Base-by-base conservation (phyloP, 2,888 invertebrate species). In the Cephus pygmeus region DNA sequence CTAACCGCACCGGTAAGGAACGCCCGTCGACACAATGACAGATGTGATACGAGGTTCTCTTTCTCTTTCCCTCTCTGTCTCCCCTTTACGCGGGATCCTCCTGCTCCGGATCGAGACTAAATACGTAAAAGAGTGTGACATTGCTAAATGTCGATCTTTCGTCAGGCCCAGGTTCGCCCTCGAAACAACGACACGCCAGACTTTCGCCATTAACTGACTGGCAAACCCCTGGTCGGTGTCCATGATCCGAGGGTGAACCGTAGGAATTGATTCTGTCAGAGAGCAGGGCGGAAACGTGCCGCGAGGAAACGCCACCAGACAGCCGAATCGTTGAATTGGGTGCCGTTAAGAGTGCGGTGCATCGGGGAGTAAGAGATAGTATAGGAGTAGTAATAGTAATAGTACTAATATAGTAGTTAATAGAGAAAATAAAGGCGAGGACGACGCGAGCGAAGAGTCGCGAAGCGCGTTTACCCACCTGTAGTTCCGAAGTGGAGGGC, bases 401-500 rank as follows among this genome's bases (percentile, higher is more conserved):
- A 73, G 56, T 73, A 56, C 15, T 56, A 56, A 56, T 56, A 56
- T 56, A 56, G 56, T 56, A 56, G 9, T 56, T 23, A 33, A 73
- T 34, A 73, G 40, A 75, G 40, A 75, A 75, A 73, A 33, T 73
- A 35, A 30, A 30, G 34, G 34, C 56, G 56, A 56, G 23, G 56
- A 23, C 56, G 12, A 73, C 73, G 73, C n/a, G 30, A 35, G 71
- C 71, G n/a, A 30, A 73, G n/a, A 33, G 34, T 30, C 30, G 35
- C 34, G 73, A 34, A 34, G 33, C 73, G 74, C 40, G 69, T 81
- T 71, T 87, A 90, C 90, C 89, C 89, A 90, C 90, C 90, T 90
- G 90, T 87, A 89, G 85, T 81, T 90, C 90, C 80, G 90, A 87
- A 78, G 89, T 87, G 85, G 90, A 89, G 87, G 88, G 88, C 86